Conservation (phyloP, 2,113 vertebrate genomes). For the Grus americana region DNA sequence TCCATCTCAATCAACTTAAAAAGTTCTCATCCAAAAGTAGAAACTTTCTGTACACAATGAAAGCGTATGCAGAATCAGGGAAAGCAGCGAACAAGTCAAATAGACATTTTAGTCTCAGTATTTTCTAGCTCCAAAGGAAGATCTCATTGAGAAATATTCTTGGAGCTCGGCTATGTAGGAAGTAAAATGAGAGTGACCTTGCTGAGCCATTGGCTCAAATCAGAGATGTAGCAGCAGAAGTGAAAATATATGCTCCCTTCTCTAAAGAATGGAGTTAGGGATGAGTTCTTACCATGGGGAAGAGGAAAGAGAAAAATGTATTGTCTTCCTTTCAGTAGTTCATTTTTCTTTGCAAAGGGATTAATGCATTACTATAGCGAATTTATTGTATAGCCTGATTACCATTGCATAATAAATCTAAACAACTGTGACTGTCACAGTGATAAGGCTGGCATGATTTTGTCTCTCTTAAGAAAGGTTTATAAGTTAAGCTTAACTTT, state of each 20-base stretch:
- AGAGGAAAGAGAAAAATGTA: conserved; percentile 57
- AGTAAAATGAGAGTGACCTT: background rate
- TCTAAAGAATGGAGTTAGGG: conserved; percentile 45
- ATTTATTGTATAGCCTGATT: conserved; percentile 82
- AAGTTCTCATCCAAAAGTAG: background rate
- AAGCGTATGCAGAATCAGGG: background rate
- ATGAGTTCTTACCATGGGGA: conserved; percentile 32
- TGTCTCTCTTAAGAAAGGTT: conserved; percentile 70
- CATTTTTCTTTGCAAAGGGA: conserved; percentile 76
- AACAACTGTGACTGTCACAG: conserved; percentile 74
- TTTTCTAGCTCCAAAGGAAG: background rate
- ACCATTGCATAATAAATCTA: conserved; percentile 80
- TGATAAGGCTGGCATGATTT: conserved; percentile 69
- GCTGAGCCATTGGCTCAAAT: conserved; percentile 1
- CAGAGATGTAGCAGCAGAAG: background rate
- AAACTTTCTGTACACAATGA: background rate
- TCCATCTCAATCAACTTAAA: background rate
- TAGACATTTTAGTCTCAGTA: background rate
- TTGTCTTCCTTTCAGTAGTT: conserved; percentile 73
- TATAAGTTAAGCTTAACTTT: conserved; percentile 68
- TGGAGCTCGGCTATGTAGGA: background rate
- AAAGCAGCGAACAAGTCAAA: background rate
- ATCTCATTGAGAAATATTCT: background rate
- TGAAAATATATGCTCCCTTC: conserved; percentile 16
- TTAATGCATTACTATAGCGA: conserved; percentile 78